These are phyloP conservation scores for Digitonthophagus gazella DNA, from an alignment of 2,888 invertebrate genomes.

Conservation along the genomic window DNA sequence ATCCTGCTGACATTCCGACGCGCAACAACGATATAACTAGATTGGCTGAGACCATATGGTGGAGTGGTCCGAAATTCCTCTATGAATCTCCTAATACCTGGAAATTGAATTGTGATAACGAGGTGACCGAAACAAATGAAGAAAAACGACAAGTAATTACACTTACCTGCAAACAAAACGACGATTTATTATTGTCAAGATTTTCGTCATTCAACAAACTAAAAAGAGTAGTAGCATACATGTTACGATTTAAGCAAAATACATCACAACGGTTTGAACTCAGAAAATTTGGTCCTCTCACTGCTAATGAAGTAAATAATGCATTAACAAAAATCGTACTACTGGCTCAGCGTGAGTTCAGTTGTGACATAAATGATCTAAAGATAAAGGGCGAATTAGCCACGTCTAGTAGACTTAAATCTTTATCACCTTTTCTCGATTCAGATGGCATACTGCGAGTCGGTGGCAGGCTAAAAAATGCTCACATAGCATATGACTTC, in stretches of 20 bases:
- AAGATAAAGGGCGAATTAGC: background rate
- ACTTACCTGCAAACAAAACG: background rate
- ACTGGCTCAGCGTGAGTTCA: background rate
- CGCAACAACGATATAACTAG: background rate
- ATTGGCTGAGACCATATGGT: background rate
- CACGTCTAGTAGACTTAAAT: slow-evolving; percentile 3
- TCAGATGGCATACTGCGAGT: background rate
- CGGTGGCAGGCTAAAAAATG: slow-evolving; percentile 9
- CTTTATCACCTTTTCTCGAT: slow-evolving; percentile 19
- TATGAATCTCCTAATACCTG: background rate
- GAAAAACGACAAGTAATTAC: background rate
- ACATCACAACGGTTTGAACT: background rate
- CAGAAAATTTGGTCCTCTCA: background rate
- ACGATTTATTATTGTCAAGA: background rate
- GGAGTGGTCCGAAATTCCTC: background rate
- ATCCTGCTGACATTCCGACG: slow-evolving; percentile 22
- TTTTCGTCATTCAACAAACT: background rate
- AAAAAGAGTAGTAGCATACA: background rate
- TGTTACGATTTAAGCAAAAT: background rate
- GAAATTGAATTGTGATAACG: background rate
- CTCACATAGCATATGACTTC: slow-evolving; percentile 7
- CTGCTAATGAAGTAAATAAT: background rate
- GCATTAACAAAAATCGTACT: background rate
- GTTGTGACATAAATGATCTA: background rate
- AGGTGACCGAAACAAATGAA: background rate